Base-by-base conservation (phyloP, 1,140 invertebrate species). In the Thalassaphorura encarpata region DNA sequence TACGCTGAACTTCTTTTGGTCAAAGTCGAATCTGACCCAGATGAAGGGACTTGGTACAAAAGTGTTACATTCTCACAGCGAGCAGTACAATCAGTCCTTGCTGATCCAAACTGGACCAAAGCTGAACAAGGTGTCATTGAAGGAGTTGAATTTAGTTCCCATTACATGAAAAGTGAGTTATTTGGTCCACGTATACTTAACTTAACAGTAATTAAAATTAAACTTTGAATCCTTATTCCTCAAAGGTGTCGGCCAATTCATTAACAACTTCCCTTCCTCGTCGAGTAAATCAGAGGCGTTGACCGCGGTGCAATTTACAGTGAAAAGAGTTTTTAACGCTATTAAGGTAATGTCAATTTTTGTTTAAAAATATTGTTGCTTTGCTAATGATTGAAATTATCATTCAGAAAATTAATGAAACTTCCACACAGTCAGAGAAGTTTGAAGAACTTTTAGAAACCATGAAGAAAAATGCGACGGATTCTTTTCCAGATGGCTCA, bases 1-100 rank as follows among this genome's bases (percentile, higher is more conserved):
- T 90, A 92, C 67, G 83, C 84, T 0, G 72, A 82, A 62, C 69
- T 91, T 29, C 27, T 54, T 31, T 26, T 46, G 15, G 47, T 27
- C n/a, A 19, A 29, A 18, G n/a, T 18, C 11, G 39, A 52, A n/a
- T 4, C 16, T 18, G 28, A 33, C 28, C 5, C 13, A 4, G 21
- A 26, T 36, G 48, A 51, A 6, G 8, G 4, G 11, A 6, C 23
- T 26, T 48, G 6, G 48, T 11, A 11, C 31, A 51, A 51, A 15
- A 24, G 27, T 11, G 13, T 51, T 4, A 36, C 11, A 11, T 51
- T 33, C 31, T 5, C 33, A 5, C 13, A 51, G 33, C 23, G 28
- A 39, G 26, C 48, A 18, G 23, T 51, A 6, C 18, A 51, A 18
- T 51, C 15, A 26, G 21, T 39, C 21, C 21, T 51, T 13, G 19